Evolutionary conservation across 2,113 vertebrate species (phyloP).

Genomic region (Vombatus ursinus): DNA sequence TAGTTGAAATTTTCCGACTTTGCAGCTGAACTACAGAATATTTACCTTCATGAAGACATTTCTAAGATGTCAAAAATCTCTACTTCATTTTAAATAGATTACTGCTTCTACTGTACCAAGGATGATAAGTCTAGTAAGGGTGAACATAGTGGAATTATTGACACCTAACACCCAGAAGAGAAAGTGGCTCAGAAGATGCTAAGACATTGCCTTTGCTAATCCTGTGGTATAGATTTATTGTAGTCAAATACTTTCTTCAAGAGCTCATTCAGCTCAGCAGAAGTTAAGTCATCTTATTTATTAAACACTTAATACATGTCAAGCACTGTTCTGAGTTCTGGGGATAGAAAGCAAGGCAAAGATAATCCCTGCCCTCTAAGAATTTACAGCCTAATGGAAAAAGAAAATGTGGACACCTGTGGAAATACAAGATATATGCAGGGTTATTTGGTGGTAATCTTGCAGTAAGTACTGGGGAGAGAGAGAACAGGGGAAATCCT

Average conservation of each 20-base stretch:
- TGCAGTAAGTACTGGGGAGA: not conserved
- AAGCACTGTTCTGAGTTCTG: not conserved
- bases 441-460: not conserved
- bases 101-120: not conserved
- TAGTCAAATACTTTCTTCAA: not conserved
- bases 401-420: not conserved
- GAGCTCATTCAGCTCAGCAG: not conserved
- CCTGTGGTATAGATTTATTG: not conserved
- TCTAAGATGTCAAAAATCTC: conserved; percentile 20
- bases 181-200: not conserved
- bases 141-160: not conserved
- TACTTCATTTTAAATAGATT: not conserved
- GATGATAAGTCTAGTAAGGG: not conserved
- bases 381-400: not conserved
- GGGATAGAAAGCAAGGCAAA: not conserved
- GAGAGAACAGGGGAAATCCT: not conserved
- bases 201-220: not conserved
- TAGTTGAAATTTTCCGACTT: not conserved
- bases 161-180: not conserved
- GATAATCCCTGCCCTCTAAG: not conserved
- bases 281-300: not conserved
- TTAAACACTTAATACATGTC: not conserved
- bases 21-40: conserved; percentile 4
- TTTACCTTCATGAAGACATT: not conserved
- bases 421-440: not conserved